A percentile compares a stretch with the other conserved stretches of the same genome.
These are phyloP conservation scores for Halyomorpha halys DNA, from an alignment of 1,140 invertebrate genomes.

Conservation along the genomic window DNA sequence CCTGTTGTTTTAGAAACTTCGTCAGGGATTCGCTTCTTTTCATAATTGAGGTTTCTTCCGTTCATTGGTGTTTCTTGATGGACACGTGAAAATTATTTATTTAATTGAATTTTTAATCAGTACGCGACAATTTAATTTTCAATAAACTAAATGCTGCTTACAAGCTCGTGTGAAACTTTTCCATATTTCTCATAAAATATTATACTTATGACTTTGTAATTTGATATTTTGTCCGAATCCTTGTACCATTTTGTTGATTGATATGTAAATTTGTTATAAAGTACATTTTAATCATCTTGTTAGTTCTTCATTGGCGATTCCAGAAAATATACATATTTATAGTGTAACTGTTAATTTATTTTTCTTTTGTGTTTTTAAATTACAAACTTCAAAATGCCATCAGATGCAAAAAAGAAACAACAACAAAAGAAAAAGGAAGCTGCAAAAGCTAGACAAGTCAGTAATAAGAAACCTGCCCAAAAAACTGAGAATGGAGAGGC, in stretches of 20 bases:
- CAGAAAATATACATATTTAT: no score
- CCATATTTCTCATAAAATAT: neutral
- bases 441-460: conserved; percentile 61
- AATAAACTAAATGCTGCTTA: neutral
- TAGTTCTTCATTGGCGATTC: no score
- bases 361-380: neutral
- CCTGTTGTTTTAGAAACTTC: no score
- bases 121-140: neutral
- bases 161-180: neutral
- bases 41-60: neutral
- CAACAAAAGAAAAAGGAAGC: conserved; percentile 96
- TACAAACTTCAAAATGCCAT: conserved; percentile 60
- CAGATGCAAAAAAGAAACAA: conserved; percentile 93
- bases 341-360: neutral
- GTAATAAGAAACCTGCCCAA: conserved; percentile 43
- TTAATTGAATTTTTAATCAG: neutral
- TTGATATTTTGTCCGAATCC: neutral
- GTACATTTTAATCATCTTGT: no score
- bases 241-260: no score
- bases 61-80: neutral
- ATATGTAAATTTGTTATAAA: no score
- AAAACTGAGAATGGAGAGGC: conserved; percentile 41
- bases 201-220: neutral
- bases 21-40: no score
- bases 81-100: conserved; percentile 3